Base-by-base conservation (phyloP, 2,888 invertebrate species). In the Nipponacmea schrenckii region DNA sequence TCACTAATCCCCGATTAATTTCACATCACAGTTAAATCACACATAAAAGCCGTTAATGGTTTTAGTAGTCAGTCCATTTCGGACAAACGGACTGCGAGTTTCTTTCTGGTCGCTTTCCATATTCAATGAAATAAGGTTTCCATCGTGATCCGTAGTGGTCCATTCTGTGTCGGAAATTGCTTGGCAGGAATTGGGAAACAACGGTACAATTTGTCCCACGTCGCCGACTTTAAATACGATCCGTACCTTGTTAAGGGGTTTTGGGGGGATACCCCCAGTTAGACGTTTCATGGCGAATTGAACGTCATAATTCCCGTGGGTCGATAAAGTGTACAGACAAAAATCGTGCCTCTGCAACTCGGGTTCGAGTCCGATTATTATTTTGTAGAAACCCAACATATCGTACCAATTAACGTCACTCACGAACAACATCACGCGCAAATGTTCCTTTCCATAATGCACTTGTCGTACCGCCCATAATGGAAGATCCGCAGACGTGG, bases 101-200 rank as follows among this genome's bases (percentile, higher is more conserved):
- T 10, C 20, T 24, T 20, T 56, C 20, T 20, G 10, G 24, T 7
- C 2, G 14, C 20, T 10, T 24, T 56, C 14, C 20, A 72, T 69
- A 44, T 85, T 82, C n/a, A 86, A 74, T 4, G 83, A 72, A 44
- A 86, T 78, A 14, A 72, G 71, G 72, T 86, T 86, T 1, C 84
- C 86, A 67, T 86, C 85, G 66, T 85, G 81, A 73, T 86, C 86
- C 1, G 76, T 79, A 24, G 86, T 85, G 72, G 82, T 77, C 86
- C 86, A 86, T 26, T 79, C 72, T n/a, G 77, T 81, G 68, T 84
- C 84, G 7, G 81, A 81, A 20, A 85, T 62, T 1, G 83, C 83
- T 17, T 75, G 78, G 70, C 86, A 85, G 0, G 83, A 78, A 72
- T 85, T 82, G 14, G 86, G 86, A 27, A 86, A 79, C 31, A 85